A percentile compares a stretch with the other conserved stretches of the same genome.
phyloP scores from a whole-genome alignment of 2,797 vertebrate species.

The Botia kubotai region DNA sequence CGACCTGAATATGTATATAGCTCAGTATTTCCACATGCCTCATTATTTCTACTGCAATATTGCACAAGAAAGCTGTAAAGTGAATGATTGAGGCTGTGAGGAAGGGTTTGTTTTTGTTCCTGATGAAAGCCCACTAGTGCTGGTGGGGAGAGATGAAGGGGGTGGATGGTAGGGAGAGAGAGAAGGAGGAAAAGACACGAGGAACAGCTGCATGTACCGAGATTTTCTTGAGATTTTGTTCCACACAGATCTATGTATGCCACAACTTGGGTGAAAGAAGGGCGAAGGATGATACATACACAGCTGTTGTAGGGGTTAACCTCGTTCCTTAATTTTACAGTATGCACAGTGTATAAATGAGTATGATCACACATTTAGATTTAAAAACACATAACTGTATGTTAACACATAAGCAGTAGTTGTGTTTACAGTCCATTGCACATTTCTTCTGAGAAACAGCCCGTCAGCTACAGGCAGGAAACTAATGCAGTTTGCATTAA shows the following conservation, averaged over 20 bases:
- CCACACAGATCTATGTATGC: constrained; percentile 18
- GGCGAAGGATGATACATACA: constrained; percentile 1
- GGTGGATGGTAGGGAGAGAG: not conserved
- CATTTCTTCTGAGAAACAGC: constrained; percentile 2
- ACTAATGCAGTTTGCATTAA: not conserved
- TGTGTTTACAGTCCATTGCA: constrained; percentile 6
- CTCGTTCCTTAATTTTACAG: constrained; percentile 22
- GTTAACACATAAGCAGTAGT: not conserved
- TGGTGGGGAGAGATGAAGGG: constrained; percentile 28
- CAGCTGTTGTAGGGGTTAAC: constrained; percentile 24
- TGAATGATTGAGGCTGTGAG: not conserved
- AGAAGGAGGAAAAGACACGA: constrained; percentile 18
- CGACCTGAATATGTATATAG: constrained; percentile 3
- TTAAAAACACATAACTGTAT: not conserved
- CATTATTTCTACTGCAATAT: not conserved
- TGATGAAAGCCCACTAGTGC: constrained; percentile 24
- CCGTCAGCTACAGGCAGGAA: constrained; percentile 3
- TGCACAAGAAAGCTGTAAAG: constrained; percentile 31
- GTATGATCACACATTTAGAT: not conserved
- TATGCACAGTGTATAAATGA: constrained; percentile 60
- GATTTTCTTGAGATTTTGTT: constrained; percentile 26
- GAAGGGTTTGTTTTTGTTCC: constrained; percentile 44
- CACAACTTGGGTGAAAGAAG: not conserved
- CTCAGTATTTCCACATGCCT: constrained; percentile 42
- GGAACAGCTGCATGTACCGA: constrained; percentile 44